phyloP scores from a whole-genome alignment of 1,140 invertebrate species.

The Ptiloglossa arizonensis region DNA sequence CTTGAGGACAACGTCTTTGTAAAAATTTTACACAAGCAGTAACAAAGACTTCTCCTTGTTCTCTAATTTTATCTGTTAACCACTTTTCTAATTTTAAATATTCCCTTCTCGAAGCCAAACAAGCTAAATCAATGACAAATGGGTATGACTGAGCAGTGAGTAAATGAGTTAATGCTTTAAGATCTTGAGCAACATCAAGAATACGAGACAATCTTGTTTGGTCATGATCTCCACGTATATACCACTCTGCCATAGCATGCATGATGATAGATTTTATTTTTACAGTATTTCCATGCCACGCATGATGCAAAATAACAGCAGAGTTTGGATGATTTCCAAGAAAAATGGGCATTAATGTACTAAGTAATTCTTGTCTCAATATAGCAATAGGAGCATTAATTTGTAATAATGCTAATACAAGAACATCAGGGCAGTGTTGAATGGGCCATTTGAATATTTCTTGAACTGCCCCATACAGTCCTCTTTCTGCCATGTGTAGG shows the following conservation, averaged over 20 bases:
- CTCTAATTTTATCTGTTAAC: slow-evolving; percentile 97
- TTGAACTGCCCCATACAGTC: slow-evolving; percentile 90
- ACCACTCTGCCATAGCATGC: slow-evolving; percentile 99
- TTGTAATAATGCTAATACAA: slow-evolving; percentile 93
- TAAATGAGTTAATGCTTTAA: slow-evolving; percentile 96
- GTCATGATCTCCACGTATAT: slow-evolving; percentile 94
- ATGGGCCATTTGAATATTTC: slow-evolving; percentile 96
- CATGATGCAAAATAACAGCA: slow-evolving; percentile 95
- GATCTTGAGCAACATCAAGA: slow-evolving; percentile 97
- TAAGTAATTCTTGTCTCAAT: slow-evolving; percentile 91
- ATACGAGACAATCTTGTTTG: slow-evolving; percentile 96
- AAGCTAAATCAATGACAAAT: slow-evolving; percentile 98
- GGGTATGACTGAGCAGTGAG: slow-evolving; percentile 95
- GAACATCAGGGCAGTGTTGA: slow-evolving; percentile 95
- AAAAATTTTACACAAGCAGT: slow-evolving; percentile 92
- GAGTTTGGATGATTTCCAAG: slow-evolving; percentile 97
- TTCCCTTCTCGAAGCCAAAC: slow-evolving; percentile 96
- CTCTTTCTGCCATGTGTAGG: slow-evolving; percentile 92
- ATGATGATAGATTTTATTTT: slow-evolving; percentile 93
- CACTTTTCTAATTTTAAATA: slow-evolving; percentile 99
- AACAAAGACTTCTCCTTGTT: slow-evolving; percentile 95
- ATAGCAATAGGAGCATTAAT: slow-evolving; percentile 89
- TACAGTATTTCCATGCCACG: slow-evolving; percentile 92
- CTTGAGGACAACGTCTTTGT: slow-evolving; percentile 92
- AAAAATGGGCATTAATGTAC: slow-evolving; percentile 94